Conservation (phyloP, 2,888 invertebrate genomes). For the Melinaea menophilus region DNA sequence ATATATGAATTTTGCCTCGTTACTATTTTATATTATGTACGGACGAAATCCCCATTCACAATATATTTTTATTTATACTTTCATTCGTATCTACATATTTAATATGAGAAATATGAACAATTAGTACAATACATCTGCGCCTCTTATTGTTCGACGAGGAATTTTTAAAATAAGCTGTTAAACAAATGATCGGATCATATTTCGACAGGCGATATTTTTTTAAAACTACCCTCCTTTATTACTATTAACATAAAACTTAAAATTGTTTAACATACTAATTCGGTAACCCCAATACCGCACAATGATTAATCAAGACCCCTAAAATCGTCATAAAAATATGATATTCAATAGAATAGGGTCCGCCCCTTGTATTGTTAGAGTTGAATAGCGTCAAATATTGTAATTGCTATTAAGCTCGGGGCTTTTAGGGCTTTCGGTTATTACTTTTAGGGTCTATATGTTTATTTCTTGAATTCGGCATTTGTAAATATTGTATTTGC, state of each 20-base stretch:
- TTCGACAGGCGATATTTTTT: conserved; percentile 25
- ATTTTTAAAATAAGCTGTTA: conserved; percentile 35
- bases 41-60: not conserved
- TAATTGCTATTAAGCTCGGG: conserved; percentile 21
- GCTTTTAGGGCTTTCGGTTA: conserved; percentile 18
- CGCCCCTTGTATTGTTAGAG: conserved; percentile 26
- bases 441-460: conserved; percentile 17
- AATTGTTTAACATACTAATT: conserved; percentile 3
- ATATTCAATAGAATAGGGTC: conserved; percentile 43
- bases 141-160: conserved; percentile 24
- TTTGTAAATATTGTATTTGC: not conserved
- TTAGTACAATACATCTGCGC: conserved; percentile 28
- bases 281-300: conserved; percentile 30
- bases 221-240: conserved; percentile 15
- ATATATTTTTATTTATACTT: not conserved
- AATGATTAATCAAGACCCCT: conserved; percentile 41
- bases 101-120: conserved; percentile 17
- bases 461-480: conserved; percentile 1
- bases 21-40: no score
- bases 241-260: conserved; percentile 9
- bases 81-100: conserved; percentile 8
- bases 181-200: conserved; percentile 34
- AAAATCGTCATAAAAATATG: conserved; percentile 49
- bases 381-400: conserved; percentile 25
- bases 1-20: no score